Percentiles rank a stretch among this genome's conserved stretches.
Conservation (phyloP, 2,113 vertebrate genomes). For the Pan troglodytes region NHGRI_mPanTro3-v2.1_pri NC_072419.2:25058501-25059000, state of each 20-base stretch:
- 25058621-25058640: constrained; percentile 96
- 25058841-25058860: background rate
- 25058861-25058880: background rate
- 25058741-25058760: background rate
- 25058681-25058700: constrained; percentile 52
- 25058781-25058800: background rate
- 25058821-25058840: background rate
- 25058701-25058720: background rate
- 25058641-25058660: constrained; percentile 94
- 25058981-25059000: background rate
- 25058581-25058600: constrained; percentile 95
- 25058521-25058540: background rate
- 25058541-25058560: background rate
- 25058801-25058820: background rate
- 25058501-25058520: background rate
- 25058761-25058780: background rate
- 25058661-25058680: constrained; percentile 97
- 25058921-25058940: too few species aligned
- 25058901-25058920: background rate
- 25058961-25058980: too few species aligned
- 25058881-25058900: background rate
- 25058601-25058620: constrained; percentile 95
- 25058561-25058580: constrained; percentile 93
- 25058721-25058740: constrained; percentile 11
- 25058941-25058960: too few species aligned